Evolutionary conservation across 2,113 vertebrate genomes (phyloP), one percentile per base, ranked within the genome.

Genomic region (Candoia aspera): DNA sequence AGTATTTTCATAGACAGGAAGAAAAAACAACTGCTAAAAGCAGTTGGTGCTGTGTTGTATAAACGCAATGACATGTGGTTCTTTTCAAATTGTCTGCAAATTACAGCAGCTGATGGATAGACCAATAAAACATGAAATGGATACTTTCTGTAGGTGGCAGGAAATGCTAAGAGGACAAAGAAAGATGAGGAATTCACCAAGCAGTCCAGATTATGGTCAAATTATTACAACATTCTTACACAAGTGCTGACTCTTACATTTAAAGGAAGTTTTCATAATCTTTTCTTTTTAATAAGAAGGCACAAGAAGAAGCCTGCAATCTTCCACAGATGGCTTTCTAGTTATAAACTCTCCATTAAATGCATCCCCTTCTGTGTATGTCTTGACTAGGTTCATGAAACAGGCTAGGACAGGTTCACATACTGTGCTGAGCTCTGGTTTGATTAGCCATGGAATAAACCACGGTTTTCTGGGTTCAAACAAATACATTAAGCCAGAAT

Each of bases 51-150:
- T 89, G 12, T 33, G 4, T 89, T 88, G 12, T 26, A 19, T 46
- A 79, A 58, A 59, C 49, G 11, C 24, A 88, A 57, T 24, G 59
- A 5, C 6, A 49, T 83, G 26, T 21, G 21, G 19, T 73, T 33
- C 42, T 87, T 87, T 59, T 57, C 29, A 62, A 37, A 49, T 46
- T 15, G 46, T 54, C 68, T 23, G 9, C 58, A 84, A 89, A 2
- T 89, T 53, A 92, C 15, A 49, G 54, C 54, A 88, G 57, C 42
- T 89, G 73, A 92, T 84, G 37, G 57, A 53, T 87, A 62, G 13
- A n/a, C 13, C 68, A 57, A 58, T 91, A 73, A 73, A 86, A 79
- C 8, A 73, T 12, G 15, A 87, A 86, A 91, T 3, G 1, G 49
- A 68, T 91, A 68, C 59, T 91, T 86, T 83, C 64, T 87, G 55